Conservation (phyloP, 1,140 invertebrate species). For the Bombus waltoni region DNA sequence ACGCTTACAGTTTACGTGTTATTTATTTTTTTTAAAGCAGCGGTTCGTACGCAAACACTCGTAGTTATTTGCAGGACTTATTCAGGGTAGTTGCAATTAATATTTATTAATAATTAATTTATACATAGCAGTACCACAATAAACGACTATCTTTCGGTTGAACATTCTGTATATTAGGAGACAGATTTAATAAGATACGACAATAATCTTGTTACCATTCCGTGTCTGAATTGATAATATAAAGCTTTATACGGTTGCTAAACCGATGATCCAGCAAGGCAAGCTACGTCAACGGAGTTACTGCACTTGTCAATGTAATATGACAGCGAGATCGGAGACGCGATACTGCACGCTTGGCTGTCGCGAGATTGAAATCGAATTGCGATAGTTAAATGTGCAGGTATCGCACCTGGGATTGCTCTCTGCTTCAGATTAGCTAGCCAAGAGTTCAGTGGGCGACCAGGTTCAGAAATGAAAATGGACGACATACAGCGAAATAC, state of each 20-base stretch:
- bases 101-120: too few relatives aligned
- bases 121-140: too few relatives aligned
- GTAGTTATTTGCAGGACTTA: too few relatives aligned
- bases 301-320: neutral
- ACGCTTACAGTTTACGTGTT: too few relatives aligned
- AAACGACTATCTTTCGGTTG: neutral
- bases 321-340: neutral
- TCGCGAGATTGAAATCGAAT: neutral
- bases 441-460: neutral
- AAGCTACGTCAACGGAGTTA: neutral
- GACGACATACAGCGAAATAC: too few relatives aligned
- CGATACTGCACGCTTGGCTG: neutral
- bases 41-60: too few relatives aligned
- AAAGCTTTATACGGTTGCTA: conserved; percentile 11
- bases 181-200: neutral
- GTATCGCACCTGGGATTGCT: neutral
- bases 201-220: neutral
- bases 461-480: neutral
- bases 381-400: neutral
- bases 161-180: neutral
- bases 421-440: neutral
- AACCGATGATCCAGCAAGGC: neutral
- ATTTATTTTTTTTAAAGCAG: too few relatives aligned
- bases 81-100: too few relatives aligned
- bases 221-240: neutral